Conservation (phyloP, 37 sponge, comb jelly and placozoan species). For the Hormiphora californensis region DNA sequence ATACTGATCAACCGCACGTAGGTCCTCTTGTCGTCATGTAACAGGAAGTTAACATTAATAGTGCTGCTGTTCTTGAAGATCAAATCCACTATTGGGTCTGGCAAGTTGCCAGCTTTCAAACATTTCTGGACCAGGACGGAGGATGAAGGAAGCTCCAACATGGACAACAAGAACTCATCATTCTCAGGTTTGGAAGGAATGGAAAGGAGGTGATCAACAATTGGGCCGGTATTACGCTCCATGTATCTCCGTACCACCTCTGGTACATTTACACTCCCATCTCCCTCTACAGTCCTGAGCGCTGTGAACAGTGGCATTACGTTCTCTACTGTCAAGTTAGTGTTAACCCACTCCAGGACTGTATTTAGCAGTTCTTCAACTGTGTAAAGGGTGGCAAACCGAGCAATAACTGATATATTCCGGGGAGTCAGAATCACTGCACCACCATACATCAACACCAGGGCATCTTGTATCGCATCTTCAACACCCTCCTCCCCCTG, state of each 20-base stretch:
- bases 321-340: slow-evolving; percentile 10
- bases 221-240: slow-evolving; percentile 44
- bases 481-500: slow-evolving; percentile 27
- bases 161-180: slow-evolving; percentile 34
- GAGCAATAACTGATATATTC: background rate
- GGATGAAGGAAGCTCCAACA: slow-evolving; percentile 42
- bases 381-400: slow-evolving; percentile 2
- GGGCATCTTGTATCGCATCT: slow-evolving; percentile 39
- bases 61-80: slow-evolving; percentile 50
- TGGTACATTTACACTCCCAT: background rate
- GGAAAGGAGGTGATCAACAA: slow-evolving; percentile 28
- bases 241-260: slow-evolving; percentile 31
- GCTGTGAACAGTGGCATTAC: slow-evolving; percentile 40
- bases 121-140: slow-evolving; percentile 23
- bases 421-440: background rate
- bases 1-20: slow-evolving; percentile 37
- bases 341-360: slow-evolving; percentile 9
- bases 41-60: slow-evolving; percentile 36
- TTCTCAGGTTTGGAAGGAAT: background rate
- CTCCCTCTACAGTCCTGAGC: background rate
- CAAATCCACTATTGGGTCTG: slow-evolving; percentile 33
- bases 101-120: slow-evolving; percentile 8
- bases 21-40: slow-evolving; percentile 40
- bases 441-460: slow-evolving; percentile 29
- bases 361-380: background rate